phyloP scores from a whole-genome alignment of 1,140 invertebrate species.

The Rhyacophila brunnea region DNA sequence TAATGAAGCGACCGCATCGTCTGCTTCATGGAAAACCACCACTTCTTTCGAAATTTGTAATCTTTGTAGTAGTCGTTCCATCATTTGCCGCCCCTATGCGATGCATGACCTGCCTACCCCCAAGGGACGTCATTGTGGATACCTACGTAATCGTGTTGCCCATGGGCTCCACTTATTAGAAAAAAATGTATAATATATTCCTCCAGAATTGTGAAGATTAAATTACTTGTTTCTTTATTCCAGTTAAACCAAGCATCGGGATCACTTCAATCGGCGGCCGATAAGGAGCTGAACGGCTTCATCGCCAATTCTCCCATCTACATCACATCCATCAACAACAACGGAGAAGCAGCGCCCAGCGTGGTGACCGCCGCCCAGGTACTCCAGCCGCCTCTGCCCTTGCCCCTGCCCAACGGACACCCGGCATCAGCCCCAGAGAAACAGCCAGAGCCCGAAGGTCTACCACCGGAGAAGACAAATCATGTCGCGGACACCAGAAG shows the following conservation, averaged over 20 bases:
- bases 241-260: constrained; percentile 66
- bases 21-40: too few species aligned
- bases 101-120: too few species aligned
- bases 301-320: constrained; percentile 75
- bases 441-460: constrained; percentile 32
- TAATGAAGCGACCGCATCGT: too few species aligned
- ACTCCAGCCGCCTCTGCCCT: constrained; percentile 41
- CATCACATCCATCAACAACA: constrained; percentile 71
- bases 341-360: constrained; percentile 59
- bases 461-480: not conserved
- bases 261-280: constrained; percentile 45
- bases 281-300: constrained; percentile 64
- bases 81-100: too few species aligned
- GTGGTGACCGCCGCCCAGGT: constrained; percentile 46
- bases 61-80: too few species aligned
- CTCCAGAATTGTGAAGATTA: too few species aligned
- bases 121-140: too few species aligned
- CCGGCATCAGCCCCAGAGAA: constrained; percentile 44
- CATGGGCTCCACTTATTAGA: too few species aligned
- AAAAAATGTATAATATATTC: too few species aligned
- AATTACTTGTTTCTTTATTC: constrained; percentile 45
- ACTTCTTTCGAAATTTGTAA: too few species aligned
- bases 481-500: not conserved
- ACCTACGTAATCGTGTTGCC: too few species aligned
- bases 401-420: constrained; percentile 32